These are phyloP conservation scores for Drosophila punjabiensis DNA, from an alignment of 1,140 invertebrate genomes.

Conservation along the genomic window DNA sequence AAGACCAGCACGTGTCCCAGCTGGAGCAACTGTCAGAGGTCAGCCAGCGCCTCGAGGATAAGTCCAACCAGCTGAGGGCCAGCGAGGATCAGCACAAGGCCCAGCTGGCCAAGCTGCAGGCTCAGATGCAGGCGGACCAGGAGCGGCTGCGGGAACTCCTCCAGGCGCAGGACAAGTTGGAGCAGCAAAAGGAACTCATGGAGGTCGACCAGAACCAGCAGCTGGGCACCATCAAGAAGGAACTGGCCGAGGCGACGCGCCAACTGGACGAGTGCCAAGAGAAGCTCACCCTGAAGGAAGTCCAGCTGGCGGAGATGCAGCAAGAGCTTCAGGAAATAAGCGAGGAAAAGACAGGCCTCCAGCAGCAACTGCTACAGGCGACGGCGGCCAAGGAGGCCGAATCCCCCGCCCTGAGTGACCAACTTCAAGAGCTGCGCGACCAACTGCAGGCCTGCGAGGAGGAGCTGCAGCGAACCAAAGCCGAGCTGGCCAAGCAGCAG, in stretches of 20 bases:
- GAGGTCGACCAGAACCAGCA: conserved; percentile 30
- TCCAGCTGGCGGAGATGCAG: conserved; percentile 12
- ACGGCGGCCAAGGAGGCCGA: background rate
- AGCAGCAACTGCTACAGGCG: background rate
- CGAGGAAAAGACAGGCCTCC: background rate
- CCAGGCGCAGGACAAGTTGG: conserved; percentile 35
- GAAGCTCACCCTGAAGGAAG: background rate
- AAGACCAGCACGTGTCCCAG: conserved; percentile 12
- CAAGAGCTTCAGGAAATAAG: background rate
- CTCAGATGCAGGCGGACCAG: conserved; percentile 21
- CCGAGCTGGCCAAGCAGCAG: background rate
- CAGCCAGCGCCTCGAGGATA: conserved; percentile 25
- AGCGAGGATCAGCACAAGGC: conserved; percentile 24
- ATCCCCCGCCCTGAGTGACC: background rate
- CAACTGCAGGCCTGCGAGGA: conserved; percentile 14
- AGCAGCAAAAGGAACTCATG: conserved; percentile 41
- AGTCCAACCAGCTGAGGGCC: conserved; percentile 6
- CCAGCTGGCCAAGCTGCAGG: conserved; percentile 13
- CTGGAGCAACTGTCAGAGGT: conserved; percentile 10
- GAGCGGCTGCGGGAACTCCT: conserved; percentile 19
- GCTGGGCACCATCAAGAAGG: conserved; percentile 8
- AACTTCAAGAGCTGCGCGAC: background rate
- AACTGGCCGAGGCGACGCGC: conserved; percentile 2
- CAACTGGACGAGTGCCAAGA: conserved; percentile 26
- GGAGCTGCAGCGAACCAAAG: conserved; percentile 1